These are phyloP conservation scores for Venustoraphidia nigricollis DNA, from an alignment of 2,888 invertebrate species.

Conservation along the genomic window DNA sequence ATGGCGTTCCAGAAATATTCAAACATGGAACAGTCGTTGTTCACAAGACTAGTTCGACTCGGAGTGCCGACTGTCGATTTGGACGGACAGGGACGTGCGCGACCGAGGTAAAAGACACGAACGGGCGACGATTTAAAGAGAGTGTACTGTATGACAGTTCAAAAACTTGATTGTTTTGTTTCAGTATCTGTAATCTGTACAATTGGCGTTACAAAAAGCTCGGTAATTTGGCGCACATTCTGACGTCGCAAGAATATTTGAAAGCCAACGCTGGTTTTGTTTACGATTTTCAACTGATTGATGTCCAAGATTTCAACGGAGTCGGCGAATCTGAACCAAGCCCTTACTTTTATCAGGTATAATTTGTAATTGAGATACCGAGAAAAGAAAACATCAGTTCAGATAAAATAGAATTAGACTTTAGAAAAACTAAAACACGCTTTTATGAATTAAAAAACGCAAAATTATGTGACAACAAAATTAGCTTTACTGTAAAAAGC, in stretches of 20 bases:
- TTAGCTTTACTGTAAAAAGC: no score
- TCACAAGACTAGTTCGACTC: conserved; percentile 87
- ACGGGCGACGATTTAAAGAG: no score
- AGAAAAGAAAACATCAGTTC: no score
- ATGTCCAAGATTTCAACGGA: conserved; percentile 94
- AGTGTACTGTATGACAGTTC: neutral
- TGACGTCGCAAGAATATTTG: conserved; percentile 68
- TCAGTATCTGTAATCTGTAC: conserved; percentile 79
- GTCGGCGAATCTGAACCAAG: conserved; percentile 95
- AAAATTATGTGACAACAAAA: no score
- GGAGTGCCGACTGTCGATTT: conserved; percentile 95
- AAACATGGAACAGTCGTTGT: conserved; percentile 99
- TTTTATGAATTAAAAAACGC: no score
- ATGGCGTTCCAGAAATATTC: conserved; percentile 99
- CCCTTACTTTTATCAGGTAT: conserved; percentile 94
- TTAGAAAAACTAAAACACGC: no score
- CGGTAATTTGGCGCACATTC: conserved; percentile 86
- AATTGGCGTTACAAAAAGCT: conserved; percentile 93
- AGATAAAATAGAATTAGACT: no score
- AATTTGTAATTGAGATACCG: neutral
- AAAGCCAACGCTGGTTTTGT: conserved; percentile 84
- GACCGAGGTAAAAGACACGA: conserved; percentile 45
- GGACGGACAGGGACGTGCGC: conserved; percentile 93
- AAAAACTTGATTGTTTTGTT: conserved; percentile 12
- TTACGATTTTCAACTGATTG: conserved; percentile 87